Evolutionary conservation across 2,113 vertebrate species (phyloP).

Genomic region (Pterophyllum scalare): DNA sequence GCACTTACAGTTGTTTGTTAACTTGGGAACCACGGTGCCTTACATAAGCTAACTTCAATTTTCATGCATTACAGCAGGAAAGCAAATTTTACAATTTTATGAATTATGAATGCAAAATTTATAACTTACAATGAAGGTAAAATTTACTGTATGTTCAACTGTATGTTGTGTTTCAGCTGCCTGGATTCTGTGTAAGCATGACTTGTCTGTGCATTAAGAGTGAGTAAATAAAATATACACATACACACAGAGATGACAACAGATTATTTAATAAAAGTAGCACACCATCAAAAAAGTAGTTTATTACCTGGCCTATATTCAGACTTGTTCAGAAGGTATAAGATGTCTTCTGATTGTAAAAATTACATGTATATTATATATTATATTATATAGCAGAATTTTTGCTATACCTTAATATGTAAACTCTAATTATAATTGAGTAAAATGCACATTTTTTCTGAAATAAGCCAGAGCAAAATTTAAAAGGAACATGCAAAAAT

Average conservation of each 20-base stretch:
- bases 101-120: neutral
- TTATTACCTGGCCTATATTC: rapidly evolving
- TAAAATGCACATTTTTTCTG: neutral
- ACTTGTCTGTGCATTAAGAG: neutral
- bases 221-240: neutral
- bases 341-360: rapidly evolving
- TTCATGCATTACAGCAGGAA: neutral
- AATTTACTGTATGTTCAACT: neutral
- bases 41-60: neutral
- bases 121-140: neutral
- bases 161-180: neutral
- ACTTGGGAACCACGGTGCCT: neutral
- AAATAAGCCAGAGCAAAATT: neutral
- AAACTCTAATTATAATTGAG: neutral
- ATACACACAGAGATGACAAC: neutral
- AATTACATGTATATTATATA: neutral
- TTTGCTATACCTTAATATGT: neutral
- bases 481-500: no score
- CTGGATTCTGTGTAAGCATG: neutral
- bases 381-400: no score
- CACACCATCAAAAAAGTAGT: neutral
- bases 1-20: neutral
- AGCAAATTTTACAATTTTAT: neutral
- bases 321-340: neutral
- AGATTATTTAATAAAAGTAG: neutral